Percentiles rank a stretch among this genome's conserved stretches.
phyloP scores from a whole-genome alignment of 2,888 invertebrate species.

The Eilema caniola region DNA sequence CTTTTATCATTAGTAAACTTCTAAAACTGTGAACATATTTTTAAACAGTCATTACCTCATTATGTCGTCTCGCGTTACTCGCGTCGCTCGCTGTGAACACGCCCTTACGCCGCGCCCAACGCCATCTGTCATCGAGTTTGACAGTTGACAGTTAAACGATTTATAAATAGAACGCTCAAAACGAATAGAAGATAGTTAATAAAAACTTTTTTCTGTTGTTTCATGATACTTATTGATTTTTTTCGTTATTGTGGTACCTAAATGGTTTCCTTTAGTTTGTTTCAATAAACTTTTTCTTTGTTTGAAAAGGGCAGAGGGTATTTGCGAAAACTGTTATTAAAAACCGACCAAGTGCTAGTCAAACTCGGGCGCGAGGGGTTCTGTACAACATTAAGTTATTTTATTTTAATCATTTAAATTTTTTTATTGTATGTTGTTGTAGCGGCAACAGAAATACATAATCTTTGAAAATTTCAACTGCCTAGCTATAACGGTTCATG shows the following conservation, averaged over 20 bases:
- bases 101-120: conserved; percentile 57
- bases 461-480: too few species aligned
- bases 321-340: too few species aligned
- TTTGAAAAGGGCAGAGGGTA: too few species aligned
- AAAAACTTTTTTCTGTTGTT: conserved; percentile 20
- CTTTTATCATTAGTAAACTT: conserved; percentile 18
- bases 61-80: conserved; percentile 23
- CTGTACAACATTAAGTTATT: too few species aligned
- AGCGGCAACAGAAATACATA: too few species aligned
- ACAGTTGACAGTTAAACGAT: conserved; percentile 80
- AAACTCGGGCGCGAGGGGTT: too few species aligned
- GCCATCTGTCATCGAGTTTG: conserved; percentile 84
- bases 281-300: background rate
- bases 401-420: too few species aligned
- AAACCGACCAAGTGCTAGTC: too few species aligned
- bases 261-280: background rate
- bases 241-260: background rate
- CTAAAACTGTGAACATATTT: conserved; percentile 29
- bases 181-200: conserved; percentile 26
- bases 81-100: conserved; percentile 26
- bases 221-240: conserved; percentile 10
- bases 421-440: too few species aligned
- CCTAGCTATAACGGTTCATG: too few species aligned
- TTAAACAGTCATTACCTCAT: conserved; percentile 29
- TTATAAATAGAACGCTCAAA: conserved; percentile 74